Percentiles rank a stretch among this genome's conserved stretches.
Evolutionary conservation across 2,888 invertebrate species (phyloP).

Genomic region (Nudaria mundana): DNA sequence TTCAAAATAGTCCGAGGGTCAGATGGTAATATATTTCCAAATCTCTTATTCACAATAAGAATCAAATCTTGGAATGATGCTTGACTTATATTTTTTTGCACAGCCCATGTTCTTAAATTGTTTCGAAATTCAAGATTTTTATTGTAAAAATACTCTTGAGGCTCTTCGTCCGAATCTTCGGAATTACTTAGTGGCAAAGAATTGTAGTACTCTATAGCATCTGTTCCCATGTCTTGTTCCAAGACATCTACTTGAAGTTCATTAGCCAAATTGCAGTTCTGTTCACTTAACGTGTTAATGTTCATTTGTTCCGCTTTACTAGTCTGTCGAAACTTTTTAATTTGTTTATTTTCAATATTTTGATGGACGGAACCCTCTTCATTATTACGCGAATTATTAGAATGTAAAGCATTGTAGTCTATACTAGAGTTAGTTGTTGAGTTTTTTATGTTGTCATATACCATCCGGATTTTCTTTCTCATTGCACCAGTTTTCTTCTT

Average conservation of each 20-base stretch:
- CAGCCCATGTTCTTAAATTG: constrained; percentile 3
- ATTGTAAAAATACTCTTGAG: constrained; percentile 3
- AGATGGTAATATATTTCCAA: background rate
- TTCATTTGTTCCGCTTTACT: constrained; percentile 4
- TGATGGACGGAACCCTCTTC: constrained; percentile 2
- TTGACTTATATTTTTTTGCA: constrained; percentile 3
- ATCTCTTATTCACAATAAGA: constrained; percentile 3
- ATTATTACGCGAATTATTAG: background rate
- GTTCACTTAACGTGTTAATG: constrained; percentile 3
- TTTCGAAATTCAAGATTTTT: constrained; percentile 3
- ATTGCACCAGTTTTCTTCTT: constrained; percentile 1
- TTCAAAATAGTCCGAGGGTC: background rate
- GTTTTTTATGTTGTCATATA: constrained; percentile 3
- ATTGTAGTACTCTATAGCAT: constrained; percentile 7
- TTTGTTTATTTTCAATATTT: background rate
- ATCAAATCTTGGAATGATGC: constrained; percentile 3
- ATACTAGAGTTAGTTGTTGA: constrained; percentile 1
- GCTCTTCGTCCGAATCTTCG: constrained; percentile 5
- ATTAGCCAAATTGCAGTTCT: constrained; percentile 5
- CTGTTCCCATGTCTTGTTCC: constrained; percentile 5
- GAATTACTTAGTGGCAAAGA: constrained; percentile 7
- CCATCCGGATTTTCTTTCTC: constrained; percentile 4
- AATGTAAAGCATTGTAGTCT: constrained; percentile 1
- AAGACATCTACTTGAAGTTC: constrained; percentile 6
- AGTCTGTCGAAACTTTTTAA: background rate